Evolutionary conservation across 1,140 invertebrate species (phyloP).

Genomic region (Solenopsis invicta): DNA sequence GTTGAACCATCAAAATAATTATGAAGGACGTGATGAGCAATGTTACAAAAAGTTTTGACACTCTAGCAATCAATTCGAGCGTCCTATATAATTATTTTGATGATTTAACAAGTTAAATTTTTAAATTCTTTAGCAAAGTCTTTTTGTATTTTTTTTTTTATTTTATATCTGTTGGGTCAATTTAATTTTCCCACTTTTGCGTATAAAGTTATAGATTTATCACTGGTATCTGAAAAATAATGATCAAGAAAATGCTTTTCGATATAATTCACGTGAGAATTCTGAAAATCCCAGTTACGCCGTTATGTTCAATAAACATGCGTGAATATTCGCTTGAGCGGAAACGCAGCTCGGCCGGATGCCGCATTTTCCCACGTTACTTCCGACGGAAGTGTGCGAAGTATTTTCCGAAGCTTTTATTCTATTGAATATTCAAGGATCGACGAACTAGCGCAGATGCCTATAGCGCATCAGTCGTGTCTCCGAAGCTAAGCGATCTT

Average conservation of each 20-base stretch:
- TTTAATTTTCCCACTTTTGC: too few species aligned
- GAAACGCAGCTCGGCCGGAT: slow-evolving; percentile 14
- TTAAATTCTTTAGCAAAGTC: too few species aligned
- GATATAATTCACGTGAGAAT: background rate
- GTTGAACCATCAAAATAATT: too few species aligned
- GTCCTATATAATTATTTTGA: too few species aligned
- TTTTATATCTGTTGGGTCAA: too few species aligned
- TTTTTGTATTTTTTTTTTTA: too few species aligned
- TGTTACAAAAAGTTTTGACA: too few species aligned
- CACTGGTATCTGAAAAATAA: background rate
- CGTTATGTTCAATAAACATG: slow-evolving; percentile 18
- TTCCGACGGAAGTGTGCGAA: slow-evolving; percentile 31
- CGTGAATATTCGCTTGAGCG: slow-evolving; percentile 23
- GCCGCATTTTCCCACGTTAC: slow-evolving; percentile 40
- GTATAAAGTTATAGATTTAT: background rate
- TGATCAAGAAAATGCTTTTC: background rate
- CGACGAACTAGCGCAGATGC: background rate
- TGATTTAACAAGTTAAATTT: too few species aligned
- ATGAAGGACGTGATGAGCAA: too few species aligned
- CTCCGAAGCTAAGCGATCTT: slow-evolving; percentile 28
- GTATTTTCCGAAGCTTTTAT: slow-evolving; percentile 54
- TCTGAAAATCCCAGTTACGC: background rate
- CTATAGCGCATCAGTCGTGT: slow-evolving; percentile 1
- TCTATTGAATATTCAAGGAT: slow-evolving; percentile 59
- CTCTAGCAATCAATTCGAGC: too few species aligned